Conservation (phyloP, 2,888 invertebrate genomes). For the Drosophila nigritarsus region DNA sequence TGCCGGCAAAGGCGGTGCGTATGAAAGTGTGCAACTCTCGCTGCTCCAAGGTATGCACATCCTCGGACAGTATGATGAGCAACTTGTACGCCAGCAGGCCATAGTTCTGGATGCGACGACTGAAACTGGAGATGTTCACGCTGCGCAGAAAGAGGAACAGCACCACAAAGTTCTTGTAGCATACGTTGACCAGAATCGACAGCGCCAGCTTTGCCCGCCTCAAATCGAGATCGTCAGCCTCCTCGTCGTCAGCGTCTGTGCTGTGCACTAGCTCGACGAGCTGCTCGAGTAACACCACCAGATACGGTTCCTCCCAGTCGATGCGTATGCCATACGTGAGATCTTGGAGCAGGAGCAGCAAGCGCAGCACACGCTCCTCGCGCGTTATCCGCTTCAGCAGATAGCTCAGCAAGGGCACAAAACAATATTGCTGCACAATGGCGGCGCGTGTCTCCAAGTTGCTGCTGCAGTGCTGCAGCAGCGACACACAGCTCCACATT, state of each 20-base stretch:
- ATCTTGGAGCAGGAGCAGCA: constrained; percentile 86
- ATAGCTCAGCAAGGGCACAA: constrained; percentile 79
- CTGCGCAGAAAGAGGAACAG: constrained; percentile 90
- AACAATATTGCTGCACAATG: constrained; percentile 82
- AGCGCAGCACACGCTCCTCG: constrained; percentile 76
- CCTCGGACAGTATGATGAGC: constrained; percentile 83
- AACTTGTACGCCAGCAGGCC: constrained; percentile 83
- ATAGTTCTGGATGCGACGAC: constrained; percentile 79
- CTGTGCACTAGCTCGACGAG: constrained; percentile 89
- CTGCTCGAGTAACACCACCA: constrained; percentile 88
- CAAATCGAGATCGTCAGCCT: constrained; percentile 54
- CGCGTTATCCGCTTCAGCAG: constrained; percentile 74
- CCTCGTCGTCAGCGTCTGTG: constrained; percentile 74
- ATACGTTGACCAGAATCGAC: constrained; percentile 91
- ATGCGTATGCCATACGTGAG: constrained; percentile 92
- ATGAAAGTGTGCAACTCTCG: constrained; percentile 81
- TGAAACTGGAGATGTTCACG: constrained; percentile 86
- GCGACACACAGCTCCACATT: constrained; percentile 80
- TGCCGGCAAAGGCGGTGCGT: constrained; percentile 80
- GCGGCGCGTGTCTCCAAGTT: constrained; percentile 79
- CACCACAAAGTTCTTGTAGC: constrained; percentile 91
- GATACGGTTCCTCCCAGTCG: constrained; percentile 92
- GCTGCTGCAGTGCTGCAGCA: constrained; percentile 82
- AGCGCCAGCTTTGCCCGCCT: constrained; percentile 85
- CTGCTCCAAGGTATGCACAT: constrained; percentile 77